A percentile compares a stretch with the other conserved stretches of the same genome.
phyloP scores from a whole-genome alignment of 2,888 invertebrate genomes.

The Napeogenes sylphis region DNA sequence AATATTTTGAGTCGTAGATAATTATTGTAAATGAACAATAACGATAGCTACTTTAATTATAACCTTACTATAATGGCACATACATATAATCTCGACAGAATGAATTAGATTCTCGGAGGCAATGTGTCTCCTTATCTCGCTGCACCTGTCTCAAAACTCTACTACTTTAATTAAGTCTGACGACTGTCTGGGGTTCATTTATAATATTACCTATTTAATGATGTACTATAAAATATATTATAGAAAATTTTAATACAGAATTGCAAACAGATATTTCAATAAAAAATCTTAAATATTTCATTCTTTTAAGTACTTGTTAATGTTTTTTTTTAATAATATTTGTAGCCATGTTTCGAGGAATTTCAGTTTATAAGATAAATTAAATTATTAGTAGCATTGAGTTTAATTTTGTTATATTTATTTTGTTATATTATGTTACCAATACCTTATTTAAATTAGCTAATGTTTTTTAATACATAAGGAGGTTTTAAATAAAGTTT shows the following conservation, averaged over 20 bases:
- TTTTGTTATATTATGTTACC: no score
- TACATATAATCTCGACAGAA: not conserved
- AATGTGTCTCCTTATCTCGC: constrained; percentile 52
- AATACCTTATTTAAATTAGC: no score
- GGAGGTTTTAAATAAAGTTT: not conserved
- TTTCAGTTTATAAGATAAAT: no score
- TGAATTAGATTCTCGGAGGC: constrained; percentile 36
- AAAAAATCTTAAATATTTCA: no score
- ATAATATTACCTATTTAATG: constrained; percentile 58
- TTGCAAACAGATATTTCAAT: no score
- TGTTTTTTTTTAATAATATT: no score
- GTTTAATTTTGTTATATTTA: no score
- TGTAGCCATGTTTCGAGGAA: no score
- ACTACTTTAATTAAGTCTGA: constrained; percentile 64
- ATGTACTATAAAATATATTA: not conserved
- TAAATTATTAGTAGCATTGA: no score
- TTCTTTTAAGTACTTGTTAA: no score
- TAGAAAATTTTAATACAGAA: no score
- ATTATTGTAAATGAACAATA: not conserved
- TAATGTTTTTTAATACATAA: no score
- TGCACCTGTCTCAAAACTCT: constrained; percentile 61
- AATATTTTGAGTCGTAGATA: not conserved
- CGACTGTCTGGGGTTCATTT: constrained; percentile 61
- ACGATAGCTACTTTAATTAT: not conserved
- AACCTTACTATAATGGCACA: not conserved